Evolutionary conservation across 2,113 vertebrate genomes (phyloP).

Genomic region (Otus sunia): DNA sequence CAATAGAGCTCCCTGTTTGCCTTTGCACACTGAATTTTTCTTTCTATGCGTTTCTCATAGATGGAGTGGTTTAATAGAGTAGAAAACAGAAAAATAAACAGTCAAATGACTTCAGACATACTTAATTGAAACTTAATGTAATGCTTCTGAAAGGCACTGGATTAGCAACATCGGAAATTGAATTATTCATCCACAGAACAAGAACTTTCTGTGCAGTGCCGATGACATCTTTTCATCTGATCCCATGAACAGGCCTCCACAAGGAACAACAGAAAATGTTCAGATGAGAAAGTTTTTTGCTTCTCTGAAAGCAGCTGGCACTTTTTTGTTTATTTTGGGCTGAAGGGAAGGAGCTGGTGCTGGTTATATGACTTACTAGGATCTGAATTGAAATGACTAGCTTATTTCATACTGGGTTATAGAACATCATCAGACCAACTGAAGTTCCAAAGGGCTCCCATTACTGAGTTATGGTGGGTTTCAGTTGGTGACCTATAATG

Average conservation of each 20-base stretch:
- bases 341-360: neutral
- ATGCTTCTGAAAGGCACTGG: conserved; percentile 31
- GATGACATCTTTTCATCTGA: conserved; percentile 6
- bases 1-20: neutral
- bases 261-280: neutral
- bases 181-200: conserved; percentile 39
- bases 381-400: neutral
- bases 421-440: neutral
- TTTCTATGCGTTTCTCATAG: neutral
- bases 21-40: neutral
- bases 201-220: conserved; percentile 1
- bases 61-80: neutral
- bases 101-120: conserved; percentile 39
- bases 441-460: neutral
- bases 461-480: neutral
- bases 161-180: conserved; percentile 23
- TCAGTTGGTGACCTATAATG: neutral
- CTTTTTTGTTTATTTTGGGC: neutral
- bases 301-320: neutral
- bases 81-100: conserved; percentile 42
- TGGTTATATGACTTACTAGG: neutral
- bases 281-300: neutral
- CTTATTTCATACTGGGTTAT: neutral
- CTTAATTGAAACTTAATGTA: conserved; percentile 54
- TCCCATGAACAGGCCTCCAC: neutral